These are phyloP conservation scores for Hipposideros larvatus DNA, from an alignment of 2,797 vertebrate species.

Conservation along the genomic window DNA sequence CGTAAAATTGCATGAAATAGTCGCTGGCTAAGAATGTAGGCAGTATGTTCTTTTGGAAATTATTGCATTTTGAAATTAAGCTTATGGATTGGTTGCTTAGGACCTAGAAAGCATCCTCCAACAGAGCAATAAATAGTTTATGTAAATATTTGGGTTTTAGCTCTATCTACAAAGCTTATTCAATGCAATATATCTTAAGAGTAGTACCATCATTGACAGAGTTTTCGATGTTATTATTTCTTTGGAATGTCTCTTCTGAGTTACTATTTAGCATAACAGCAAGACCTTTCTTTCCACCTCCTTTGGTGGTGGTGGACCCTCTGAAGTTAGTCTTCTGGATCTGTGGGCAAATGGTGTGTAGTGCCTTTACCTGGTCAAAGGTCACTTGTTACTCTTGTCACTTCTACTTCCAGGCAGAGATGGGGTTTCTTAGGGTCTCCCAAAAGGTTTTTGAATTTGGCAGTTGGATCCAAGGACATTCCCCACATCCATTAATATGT, in stretches of 20 bases:
- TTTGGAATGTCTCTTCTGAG: background rate
- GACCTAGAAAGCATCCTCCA: background rate
- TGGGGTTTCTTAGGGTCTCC: background rate
- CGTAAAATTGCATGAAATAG: background rate
- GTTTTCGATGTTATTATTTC: background rate
- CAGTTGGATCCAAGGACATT: background rate
- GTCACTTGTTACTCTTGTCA: background rate
- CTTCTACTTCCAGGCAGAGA: background rate
- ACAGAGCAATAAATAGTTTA: background rate
- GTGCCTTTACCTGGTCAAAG: background rate
- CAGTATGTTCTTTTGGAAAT: background rate
- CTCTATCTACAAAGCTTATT: background rate
- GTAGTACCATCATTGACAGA: background rate
- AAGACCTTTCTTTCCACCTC: background rate
- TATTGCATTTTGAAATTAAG: conserved; percentile 38
- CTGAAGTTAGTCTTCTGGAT: background rate
- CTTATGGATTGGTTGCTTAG: background rate
- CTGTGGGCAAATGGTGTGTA: too few species aligned
- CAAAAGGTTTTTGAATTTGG: background rate
- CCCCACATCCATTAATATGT: background rate
- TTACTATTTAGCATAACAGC: background rate
- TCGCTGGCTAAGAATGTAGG: background rate
- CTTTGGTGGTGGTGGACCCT: background rate
- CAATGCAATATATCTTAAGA: background rate
- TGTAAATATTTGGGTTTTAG: background rate